Evolutionary conservation across 37 sponge, comb jelly and placozoan species (phyloP), one percentile per base, ranked within the genome.

Genomic region (Ianthella basta): DNA sequence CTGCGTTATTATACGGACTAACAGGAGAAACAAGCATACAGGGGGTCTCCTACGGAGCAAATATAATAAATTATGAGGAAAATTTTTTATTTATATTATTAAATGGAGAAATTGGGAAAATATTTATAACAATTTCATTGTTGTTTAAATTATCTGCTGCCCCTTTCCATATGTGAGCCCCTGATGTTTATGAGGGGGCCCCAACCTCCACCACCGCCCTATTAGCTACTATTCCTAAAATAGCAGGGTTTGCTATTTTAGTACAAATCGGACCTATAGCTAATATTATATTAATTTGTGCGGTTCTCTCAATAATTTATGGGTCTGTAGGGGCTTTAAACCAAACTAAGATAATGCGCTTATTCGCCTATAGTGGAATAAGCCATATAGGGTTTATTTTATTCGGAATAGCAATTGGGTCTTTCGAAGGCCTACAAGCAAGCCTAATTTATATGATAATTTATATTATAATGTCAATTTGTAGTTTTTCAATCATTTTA

Each of bases 341-440:
- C 87, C 94, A 93, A 81, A 90, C 88, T 16, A 87, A 86, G 53
- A 82, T 94, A 32, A 94, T 91, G 55, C 66, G 94, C 0, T 55
- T 94, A 82, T 82, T 94, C 24, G 94, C 94, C 59, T 94, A 94
- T 91, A 91, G 91, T 82, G 89, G 89, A 15, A 91, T 94, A 40
- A 73, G 84, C 18, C 91, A 94, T 79, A 87, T 91, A 80, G 94
- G 94, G 55, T 91, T 94, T 91, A 69, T 91, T 30, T 59, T 91
- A 59, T 83, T 91, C 75, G 94, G 91, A 21, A 60, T 91, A 23
- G 86, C 86, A 13, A 79, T 91, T 0, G 91, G 88, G 16, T 85
- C 94, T 60, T 90, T 90, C 81, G 91, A 87, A 44, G 80, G 94
- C 50, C 53, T 90, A 66, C 88, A 90, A 68, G 94, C 91, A 14